Base-by-base conservation (phyloP, 1,140 invertebrate species). In the Drosophila gunungcola region DNA sequence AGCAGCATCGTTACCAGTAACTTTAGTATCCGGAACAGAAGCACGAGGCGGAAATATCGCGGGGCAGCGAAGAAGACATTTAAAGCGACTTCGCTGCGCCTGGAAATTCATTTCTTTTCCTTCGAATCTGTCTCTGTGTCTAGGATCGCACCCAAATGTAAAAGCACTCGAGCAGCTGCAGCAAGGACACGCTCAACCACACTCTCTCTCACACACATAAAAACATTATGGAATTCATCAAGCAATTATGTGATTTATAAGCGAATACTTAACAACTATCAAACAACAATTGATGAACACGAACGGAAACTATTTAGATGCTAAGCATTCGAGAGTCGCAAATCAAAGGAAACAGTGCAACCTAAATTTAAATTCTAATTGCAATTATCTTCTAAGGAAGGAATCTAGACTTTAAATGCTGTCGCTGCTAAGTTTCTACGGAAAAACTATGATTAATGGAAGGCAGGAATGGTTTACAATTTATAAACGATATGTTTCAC, bases 221-320 rank as follows among this genome's bases (percentile, higher is more conserved):
- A 43, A 68, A 61, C 75, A 65, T 85, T 90, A 89, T 90, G 80
- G 80, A 89, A 89, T 90, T 84, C 84, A 90, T 89, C 84, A 89
- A 89, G 84, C 84, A 89, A 89, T 89, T 89, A 89, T 89, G 84
- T 89, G 84, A 89, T 89, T 89, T 84, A 80, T 78, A 84, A 89
- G 83, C 73, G 75, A 88, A 88, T 80, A 89, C 73, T 90, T 72
- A 84, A 88, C 78, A 85, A 88, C 79, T 88, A 83, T 65, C 81
- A 80, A 84, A 89, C 84, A 89, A 88, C 84, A 89, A 88, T 80
- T 88, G 76, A 83, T 84, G 84, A 63, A 73, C 64, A 45, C 46
- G 16, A 67, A 73, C 45, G 52, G 27, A 64, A 67, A 53, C 56
- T 73, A 73, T 49, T 49, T 70, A 56, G 43, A 80, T 80, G 72